phyloP scores from a whole-genome alignment of 1,140 invertebrate species.

The Pissodes strobi region DNA sequence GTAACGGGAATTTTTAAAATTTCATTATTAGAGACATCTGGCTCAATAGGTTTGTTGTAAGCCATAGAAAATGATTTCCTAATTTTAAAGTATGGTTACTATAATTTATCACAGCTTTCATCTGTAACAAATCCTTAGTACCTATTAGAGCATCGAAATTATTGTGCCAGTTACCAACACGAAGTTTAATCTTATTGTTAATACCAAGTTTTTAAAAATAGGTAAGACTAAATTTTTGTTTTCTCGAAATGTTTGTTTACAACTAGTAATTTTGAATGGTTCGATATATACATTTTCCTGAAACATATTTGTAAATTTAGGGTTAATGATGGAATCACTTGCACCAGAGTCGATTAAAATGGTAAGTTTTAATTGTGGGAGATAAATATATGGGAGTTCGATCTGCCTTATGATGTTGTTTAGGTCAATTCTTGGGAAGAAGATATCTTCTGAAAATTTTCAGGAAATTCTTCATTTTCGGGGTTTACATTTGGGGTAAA shows the following conservation, averaged over 20 bases:
- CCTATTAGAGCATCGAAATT: slow-evolving; percentile 4
- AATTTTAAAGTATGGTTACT: background rate
- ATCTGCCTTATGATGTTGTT: too few relatives aligned
- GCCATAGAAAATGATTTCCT: background rate
- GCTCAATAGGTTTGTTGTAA: background rate
- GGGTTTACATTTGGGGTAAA: too few relatives aligned
- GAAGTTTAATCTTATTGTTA: background rate
- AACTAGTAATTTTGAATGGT: background rate
- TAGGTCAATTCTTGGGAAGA: too few relatives aligned
- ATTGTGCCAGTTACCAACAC: background rate
- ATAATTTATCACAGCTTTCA: slow-evolving; percentile 1
- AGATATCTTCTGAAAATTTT: too few relatives aligned
- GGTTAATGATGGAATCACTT: too few relatives aligned
- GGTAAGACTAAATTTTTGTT: too few relatives aligned
- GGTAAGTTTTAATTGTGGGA: too few relatives aligned
- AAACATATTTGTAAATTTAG: background rate
- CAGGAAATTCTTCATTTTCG: too few relatives aligned
- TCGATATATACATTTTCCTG: background rate
- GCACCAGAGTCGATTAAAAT: too few relatives aligned
- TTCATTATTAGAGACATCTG: too few relatives aligned
- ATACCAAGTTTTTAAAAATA: background rate
- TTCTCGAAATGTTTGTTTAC: background rate
- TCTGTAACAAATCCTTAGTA: background rate
- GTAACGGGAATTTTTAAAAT: too few relatives aligned
- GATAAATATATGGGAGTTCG: too few relatives aligned